Evolutionary conservation across 53 echinoderm and acorn worm genomes (phyloP).

Genomic region (Holothuria leucospilota): DNA sequence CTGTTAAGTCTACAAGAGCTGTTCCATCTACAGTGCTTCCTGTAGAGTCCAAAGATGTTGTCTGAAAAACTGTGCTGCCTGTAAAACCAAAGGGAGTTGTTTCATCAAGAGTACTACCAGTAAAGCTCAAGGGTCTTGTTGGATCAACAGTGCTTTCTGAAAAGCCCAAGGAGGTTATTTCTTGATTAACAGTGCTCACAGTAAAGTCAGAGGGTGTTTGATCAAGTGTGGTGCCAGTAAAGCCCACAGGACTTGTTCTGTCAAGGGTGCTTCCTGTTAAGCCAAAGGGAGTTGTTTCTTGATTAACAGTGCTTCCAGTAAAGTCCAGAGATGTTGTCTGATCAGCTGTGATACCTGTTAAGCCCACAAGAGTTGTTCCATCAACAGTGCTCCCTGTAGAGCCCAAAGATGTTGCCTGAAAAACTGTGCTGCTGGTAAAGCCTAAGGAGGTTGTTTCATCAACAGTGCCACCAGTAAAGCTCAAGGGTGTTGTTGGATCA

Average conservation of each 20-base stretch:
- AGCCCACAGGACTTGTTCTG: background rate
- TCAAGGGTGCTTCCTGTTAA: background rate
- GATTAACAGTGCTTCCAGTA: background rate
- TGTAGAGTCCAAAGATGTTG: background rate
- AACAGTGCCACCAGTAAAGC: background rate
- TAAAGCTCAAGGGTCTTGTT: background rate
- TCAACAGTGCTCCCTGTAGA: too few relatives aligned
- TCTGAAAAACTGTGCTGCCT: background rate
- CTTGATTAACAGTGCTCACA: too few relatives aligned
- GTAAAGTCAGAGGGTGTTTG: too few relatives aligned
- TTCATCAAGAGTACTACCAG: background rate
- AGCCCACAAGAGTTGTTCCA: background rate
- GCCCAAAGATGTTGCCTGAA: background rate
- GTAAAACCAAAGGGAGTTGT: background rate
- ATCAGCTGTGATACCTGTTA: background rate
- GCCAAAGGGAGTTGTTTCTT: background rate
- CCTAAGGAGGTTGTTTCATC: background rate
- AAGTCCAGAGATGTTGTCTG: background rate
- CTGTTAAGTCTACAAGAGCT: background rate
- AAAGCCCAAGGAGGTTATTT: too few relatives aligned
- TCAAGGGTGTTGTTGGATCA: background rate
- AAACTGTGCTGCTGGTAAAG: background rate
- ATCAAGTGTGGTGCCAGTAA: too few relatives aligned
- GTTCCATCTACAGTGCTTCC: too few relatives aligned
- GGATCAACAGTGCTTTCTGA: too few relatives aligned